Evolutionary conservation across 2,113 vertebrate species (phyloP).

Genomic region (Osmerus eperlanus): DNA sequence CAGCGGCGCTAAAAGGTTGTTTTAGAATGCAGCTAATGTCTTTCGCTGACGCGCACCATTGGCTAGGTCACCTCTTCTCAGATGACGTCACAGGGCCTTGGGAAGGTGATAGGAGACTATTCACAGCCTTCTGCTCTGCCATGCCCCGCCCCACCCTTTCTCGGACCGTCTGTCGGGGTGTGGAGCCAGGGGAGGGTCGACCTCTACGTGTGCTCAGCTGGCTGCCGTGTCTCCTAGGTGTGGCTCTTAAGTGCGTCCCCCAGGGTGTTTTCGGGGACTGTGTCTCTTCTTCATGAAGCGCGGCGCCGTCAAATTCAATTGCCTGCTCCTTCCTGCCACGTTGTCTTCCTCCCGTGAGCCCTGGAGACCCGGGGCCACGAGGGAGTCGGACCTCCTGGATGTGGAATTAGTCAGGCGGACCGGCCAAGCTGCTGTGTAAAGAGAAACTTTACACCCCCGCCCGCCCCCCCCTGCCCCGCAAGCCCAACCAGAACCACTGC

Average conservation of each 20-base stretch:
- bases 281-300: conserved; percentile 16
- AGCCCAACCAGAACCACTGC: too few relatives aligned
- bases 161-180: neutral
- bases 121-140: too few relatives aligned
- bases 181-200: conserved; percentile 22
- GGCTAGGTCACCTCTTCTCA: neutral
- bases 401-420: too few relatives aligned
- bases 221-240: conserved; percentile 5
- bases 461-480: too few relatives aligned
- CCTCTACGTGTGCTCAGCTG: neutral
- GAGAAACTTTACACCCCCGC: too few relatives aligned
- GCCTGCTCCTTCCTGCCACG: neutral
- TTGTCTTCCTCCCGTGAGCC: too few relatives aligned
- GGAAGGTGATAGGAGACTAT: neutral
- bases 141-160: neutral
- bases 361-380: too few relatives aligned
- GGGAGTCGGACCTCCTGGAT: too few relatives aligned
- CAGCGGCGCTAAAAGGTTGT: neutral
- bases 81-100: conserved; percentile 9
- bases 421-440: too few relatives aligned
- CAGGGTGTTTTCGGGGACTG: conserved; percentile 7
- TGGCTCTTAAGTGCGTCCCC: neutral
- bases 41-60: neutral
- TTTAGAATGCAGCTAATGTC: neutral
- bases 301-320: conserved; percentile 17